These are phyloP conservation scores for Sipha flava DNA, from an alignment of 1,140 invertebrate genomes.

Conservation along the genomic window DNA sequence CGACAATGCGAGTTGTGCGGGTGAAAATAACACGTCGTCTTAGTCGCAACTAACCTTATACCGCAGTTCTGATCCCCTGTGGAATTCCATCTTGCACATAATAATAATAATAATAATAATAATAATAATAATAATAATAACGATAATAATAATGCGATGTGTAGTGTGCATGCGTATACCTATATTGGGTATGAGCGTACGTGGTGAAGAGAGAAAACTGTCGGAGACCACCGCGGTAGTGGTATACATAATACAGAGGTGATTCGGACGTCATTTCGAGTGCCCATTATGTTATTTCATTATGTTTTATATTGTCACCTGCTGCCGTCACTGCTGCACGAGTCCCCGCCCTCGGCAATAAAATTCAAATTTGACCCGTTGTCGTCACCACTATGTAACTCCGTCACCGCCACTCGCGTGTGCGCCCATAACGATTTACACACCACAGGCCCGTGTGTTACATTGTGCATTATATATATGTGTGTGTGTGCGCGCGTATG, in stretches of 20 bases:
- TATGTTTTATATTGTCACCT: slow-evolving; percentile 14
- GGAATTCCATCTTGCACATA: slow-evolving; percentile 36
- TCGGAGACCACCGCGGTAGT: slow-evolving; percentile 8
- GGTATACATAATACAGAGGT: neutral
- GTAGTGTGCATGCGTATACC: neutral
- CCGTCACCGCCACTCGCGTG: neutral
- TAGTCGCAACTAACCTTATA: too few species aligned
- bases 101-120: slow-evolving; percentile 32
- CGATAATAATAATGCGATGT: neutral
- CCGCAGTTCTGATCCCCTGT: slow-evolving; percentile 34
- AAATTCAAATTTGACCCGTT: slow-evolving; percentile 15
- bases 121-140: neutral
- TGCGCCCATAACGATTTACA: neutral
- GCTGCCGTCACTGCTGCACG: neutral
- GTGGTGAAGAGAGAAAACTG: neutral
- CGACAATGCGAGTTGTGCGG: neutral
- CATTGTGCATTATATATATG: too few species aligned
- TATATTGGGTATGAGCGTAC: neutral
- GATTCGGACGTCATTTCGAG: slow-evolving; percentile 29
- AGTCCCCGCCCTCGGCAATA: neutral
- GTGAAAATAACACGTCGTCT: slow-evolving; percentile 21
- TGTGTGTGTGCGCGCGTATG: neutral
- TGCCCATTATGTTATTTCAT: neutral
- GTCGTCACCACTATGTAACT: neutral
- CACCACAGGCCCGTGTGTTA: neutral